phyloP scores from a whole-genome alignment of 2,888 invertebrate species.

The Dilophus febrilis region DNA sequence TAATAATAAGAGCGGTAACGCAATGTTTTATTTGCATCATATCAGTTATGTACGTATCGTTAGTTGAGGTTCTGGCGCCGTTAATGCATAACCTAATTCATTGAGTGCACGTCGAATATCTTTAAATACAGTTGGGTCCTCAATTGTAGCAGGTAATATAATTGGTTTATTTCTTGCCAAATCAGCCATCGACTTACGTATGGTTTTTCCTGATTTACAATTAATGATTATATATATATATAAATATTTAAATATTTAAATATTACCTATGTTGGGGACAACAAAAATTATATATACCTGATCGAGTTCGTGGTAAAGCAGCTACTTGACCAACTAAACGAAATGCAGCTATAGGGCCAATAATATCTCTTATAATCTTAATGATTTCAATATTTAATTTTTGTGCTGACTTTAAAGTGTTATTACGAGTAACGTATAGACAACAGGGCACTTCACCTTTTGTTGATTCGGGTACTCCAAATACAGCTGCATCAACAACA shows the following conservation, averaged over 20 bases:
- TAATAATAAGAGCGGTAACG: too few relatives aligned
- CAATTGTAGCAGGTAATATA: conserved; percentile 70
- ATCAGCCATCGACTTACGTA: conserved; percentile 70
- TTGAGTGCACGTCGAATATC: conserved; percentile 62
- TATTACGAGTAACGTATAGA: conserved; percentile 55
- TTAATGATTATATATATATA: too few relatives aligned
- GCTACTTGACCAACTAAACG: conserved; percentile 60
- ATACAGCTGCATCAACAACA: conserved; percentile 72
- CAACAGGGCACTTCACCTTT: conserved; percentile 86
- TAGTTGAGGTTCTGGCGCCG: conserved; percentile 43
- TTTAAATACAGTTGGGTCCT: conserved; percentile 65
- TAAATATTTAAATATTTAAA: too few relatives aligned
- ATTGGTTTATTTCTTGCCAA: conserved; percentile 66
- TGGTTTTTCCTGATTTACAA: conserved; percentile 30
- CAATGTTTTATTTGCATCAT: too few relatives aligned
- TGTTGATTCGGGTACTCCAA: conserved; percentile 75
- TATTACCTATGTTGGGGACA: too few relatives aligned
- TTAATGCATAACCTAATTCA: conserved; percentile 54
- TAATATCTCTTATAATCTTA: conserved; percentile 26
- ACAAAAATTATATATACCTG: conserved; percentile 47
- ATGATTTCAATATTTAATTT: conserved; percentile 28
- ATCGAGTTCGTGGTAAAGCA: conserved; percentile 73
- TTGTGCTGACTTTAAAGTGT: conserved; percentile 13
- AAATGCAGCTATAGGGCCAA: conserved; percentile 71
- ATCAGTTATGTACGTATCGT: too few relatives aligned